These are phyloP conservation scores for Azemiops feae DNA, from an alignment of 2,113 vertebrate species.

Conservation along the genomic window DNA sequence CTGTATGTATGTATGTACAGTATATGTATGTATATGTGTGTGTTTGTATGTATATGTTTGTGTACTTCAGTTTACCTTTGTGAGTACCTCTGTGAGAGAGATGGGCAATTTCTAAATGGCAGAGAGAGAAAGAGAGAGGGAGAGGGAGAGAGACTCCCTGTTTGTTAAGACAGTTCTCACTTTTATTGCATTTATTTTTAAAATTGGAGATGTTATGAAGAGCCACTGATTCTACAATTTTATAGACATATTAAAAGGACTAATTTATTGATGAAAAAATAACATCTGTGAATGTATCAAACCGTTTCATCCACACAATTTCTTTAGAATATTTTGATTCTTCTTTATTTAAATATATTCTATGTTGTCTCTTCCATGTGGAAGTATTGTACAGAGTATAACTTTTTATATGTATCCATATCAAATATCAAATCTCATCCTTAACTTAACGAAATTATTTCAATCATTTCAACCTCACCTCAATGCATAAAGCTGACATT, in stretches of 20 bases:
- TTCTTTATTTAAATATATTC: not conserved
- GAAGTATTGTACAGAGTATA: not conserved
- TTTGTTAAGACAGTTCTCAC: not conserved
- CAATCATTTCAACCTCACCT: not conserved
- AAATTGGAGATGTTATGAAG: not conserved
- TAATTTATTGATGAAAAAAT: not conserved
- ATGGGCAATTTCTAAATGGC: not conserved
- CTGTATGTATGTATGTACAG: not conserved
- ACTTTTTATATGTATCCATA: not conserved
- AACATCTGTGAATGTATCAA: not conserved
- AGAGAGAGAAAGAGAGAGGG: no score
- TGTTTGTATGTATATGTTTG: not conserved
- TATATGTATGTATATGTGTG: no score
- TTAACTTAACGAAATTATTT: constrained; percentile 10
- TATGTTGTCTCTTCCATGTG: not conserved
- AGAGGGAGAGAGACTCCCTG: no score
- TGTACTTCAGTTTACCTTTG: not conserved
- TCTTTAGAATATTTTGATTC: not conserved
- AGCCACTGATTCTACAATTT: not conserved
- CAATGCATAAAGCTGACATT: not conserved
- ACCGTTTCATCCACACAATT: not conserved
- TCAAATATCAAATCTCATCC: not conserved
- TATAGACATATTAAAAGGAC: not conserved
- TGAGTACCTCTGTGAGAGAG: not conserved
- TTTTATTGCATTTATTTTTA: not conserved